Conservation (phyloP, 2,888 invertebrate genomes). For the Calliscelio sp. region DNA sequence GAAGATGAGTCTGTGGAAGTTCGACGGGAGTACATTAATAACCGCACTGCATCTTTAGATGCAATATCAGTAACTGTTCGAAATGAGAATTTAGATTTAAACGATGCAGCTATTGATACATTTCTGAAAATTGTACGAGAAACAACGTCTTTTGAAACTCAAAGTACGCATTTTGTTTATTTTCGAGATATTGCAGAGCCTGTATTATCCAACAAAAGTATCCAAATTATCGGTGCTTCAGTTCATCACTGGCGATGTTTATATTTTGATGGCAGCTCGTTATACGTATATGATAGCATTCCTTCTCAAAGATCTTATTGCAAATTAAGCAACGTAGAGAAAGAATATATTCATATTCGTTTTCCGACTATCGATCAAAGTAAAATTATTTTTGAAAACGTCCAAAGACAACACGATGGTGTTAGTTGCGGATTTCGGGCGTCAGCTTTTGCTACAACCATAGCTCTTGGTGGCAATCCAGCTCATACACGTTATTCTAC, state of each 20-base stretch:
- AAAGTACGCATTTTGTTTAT: conserved; percentile 7
- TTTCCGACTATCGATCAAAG: not conserved
- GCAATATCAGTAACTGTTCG: not conserved
- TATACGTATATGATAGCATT: conserved; percentile 5
- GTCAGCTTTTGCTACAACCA: not conserved
- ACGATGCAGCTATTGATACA: conserved; percentile 13
- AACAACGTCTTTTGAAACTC: not conserved
- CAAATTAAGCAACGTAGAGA: not conserved
- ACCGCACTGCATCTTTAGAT: not conserved
- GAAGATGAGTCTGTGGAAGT: not conserved
- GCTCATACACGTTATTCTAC: not conserved
- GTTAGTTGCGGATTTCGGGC: not conserved
- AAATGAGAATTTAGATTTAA: not conserved
- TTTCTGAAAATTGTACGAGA: conserved; percentile 18
- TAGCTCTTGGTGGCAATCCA: not conserved
- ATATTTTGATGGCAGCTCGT: not conserved
- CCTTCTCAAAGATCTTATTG: no score
- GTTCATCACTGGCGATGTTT: no score
- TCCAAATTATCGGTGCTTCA: not conserved
- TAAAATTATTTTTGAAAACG: not conserved
- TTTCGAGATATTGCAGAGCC: conserved; percentile 8
- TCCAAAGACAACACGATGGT: not conserved
- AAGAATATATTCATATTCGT: not conserved
- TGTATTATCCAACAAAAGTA: not conserved
- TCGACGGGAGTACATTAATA: not conserved